Percentiles rank a stretch among this genome's conserved stretches.
Evolutionary conservation across 2,888 invertebrate species (phyloP).

Genomic region (Thalpophila matura): DNA sequence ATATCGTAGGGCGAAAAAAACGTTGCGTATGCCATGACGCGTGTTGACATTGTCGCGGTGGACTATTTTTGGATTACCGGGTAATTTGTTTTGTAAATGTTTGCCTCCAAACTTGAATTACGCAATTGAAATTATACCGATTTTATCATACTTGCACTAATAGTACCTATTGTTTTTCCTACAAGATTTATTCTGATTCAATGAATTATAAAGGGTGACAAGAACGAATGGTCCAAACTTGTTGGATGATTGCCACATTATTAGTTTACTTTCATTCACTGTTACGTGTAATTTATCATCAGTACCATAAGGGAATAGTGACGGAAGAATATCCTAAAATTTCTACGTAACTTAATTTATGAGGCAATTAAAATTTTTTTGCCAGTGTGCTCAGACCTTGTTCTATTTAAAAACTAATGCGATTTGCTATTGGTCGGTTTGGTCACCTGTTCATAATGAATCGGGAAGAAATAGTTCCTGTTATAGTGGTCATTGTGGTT

Average conservation of each 20-base stretch:
- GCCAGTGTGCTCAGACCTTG: slow-evolving; percentile 35
- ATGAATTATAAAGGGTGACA: slow-evolving; percentile 33
- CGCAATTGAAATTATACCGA: slow-evolving; percentile 6
- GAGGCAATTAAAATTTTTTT: slow-evolving; percentile 42
- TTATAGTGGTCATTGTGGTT: slow-evolving; percentile 36
- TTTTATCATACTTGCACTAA: slow-evolving; percentile 10
- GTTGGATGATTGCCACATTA: slow-evolving; percentile 46
- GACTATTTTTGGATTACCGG: slow-evolving; percentile 39
- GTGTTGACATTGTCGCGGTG: slow-evolving; percentile 41
- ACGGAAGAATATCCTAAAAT: slow-evolving; percentile 25
- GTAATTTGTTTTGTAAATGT: slow-evolving; percentile 24
- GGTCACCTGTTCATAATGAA: slow-evolving; percentile 49
- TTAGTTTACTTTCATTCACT: slow-evolving; percentile 46
- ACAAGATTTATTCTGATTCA: slow-evolving; percentile 39
- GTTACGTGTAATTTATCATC: slow-evolving; percentile 43
- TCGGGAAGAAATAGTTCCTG: slow-evolving; percentile 37
- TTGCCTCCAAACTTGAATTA: slow-evolving; percentile 21
- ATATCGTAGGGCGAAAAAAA: slow-evolving; percentile 21
- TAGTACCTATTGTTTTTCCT: slow-evolving; percentile 9
- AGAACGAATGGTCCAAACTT: slow-evolving; percentile 35
- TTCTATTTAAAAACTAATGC: slow-evolving; percentile 61
- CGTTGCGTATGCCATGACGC: slow-evolving; percentile 36
- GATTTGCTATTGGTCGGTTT: slow-evolving; percentile 51
- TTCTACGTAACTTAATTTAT: slow-evolving; percentile 44
- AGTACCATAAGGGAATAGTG: slow-evolving; percentile 23